These are phyloP conservation scores for Coenonympha glycerion DNA, from an alignment of 2,888 invertebrate genomes.

Conservation along the genomic window DNA sequence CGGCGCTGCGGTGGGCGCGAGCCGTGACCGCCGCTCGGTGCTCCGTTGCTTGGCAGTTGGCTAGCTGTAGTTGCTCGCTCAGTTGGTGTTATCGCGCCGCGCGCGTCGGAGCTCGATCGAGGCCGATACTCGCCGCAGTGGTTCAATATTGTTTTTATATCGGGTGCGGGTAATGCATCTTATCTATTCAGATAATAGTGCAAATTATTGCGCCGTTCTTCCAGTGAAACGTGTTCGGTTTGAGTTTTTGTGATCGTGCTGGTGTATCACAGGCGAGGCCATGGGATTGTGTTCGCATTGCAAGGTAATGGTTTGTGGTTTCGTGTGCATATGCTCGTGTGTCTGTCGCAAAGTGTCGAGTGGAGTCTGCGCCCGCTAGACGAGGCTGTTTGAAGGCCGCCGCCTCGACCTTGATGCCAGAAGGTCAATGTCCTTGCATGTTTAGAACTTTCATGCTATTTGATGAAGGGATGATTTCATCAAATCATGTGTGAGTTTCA, in stretches of 20 bases:
- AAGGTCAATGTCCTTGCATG: conserved; percentile 71
- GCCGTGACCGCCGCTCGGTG: conserved; percentile 37
- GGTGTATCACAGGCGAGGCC: conserved; percentile 63
- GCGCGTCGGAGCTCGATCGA: conserved; percentile 62
- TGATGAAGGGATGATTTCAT: too few species aligned
- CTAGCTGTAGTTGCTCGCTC: conserved; percentile 30
- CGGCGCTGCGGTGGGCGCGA: conserved; percentile 41
- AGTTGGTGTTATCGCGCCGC: conserved; percentile 57
- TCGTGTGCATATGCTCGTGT: conserved; percentile 46
- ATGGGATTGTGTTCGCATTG: conserved; percentile 63
- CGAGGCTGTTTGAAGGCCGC: conserved; percentile 74
- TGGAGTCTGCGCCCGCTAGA: conserved; percentile 53
- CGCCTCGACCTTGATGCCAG: conserved; percentile 70
- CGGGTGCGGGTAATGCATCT: conserved; percentile 54
- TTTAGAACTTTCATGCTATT: conserved; percentile 55
- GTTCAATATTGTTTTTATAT: conserved; percentile 40
- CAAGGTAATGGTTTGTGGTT: conserved; percentile 62
- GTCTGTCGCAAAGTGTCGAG: conserved; percentile 47
- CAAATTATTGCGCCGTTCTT: conserved; percentile 53
- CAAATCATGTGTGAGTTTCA: not conserved
- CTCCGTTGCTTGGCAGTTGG: conserved; percentile 24
- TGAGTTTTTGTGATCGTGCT: conserved; percentile 48
- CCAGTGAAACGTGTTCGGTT: conserved; percentile 38
- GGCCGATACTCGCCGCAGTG: conserved; percentile 50
- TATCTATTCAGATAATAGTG: conserved; percentile 65